phyloP scores from a whole-genome alignment of 2,888 invertebrate species.

The Ophraella communa region DNA sequence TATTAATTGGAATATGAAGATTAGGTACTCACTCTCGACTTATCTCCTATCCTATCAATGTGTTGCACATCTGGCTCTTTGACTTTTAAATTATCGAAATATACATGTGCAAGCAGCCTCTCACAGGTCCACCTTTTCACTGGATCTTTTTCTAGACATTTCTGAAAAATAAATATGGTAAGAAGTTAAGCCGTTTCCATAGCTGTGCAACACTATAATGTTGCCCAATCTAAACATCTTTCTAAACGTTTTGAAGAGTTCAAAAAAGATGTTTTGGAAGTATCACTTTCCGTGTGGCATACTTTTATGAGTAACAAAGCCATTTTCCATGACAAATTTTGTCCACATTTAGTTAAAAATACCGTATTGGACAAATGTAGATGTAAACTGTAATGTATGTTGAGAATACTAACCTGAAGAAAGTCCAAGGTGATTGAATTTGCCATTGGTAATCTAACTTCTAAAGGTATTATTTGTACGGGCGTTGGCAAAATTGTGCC shows the following conservation, averaged over 20 bases:
- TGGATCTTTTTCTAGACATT: conserved; percentile 96
- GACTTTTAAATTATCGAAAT: conserved; percentile 89
- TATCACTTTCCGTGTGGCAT: too few relatives aligned
- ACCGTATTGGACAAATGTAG: too few relatives aligned
- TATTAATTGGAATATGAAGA: too few relatives aligned
- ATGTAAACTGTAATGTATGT: too few relatives aligned
- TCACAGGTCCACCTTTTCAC: conserved; percentile 90
- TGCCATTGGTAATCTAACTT: conserved; percentile 82
- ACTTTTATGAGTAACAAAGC: too few relatives aligned
- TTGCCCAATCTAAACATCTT: too few relatives aligned
- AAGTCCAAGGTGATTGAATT: conserved; percentile 80
- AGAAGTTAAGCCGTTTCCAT: too few relatives aligned
- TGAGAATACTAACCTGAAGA: conserved; percentile 79
- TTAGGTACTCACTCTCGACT: conserved; percentile 67
- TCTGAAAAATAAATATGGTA: conserved; percentile 70
- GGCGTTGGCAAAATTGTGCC: conserved; percentile 94
- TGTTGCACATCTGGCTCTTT: conserved; percentile 73
- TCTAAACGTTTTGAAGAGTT: too few relatives aligned
- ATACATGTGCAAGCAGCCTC: conserved; percentile 85
- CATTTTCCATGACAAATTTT: too few relatives aligned
- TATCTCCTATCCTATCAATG: conserved; percentile 67
- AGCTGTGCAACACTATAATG: too few relatives aligned
- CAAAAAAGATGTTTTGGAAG: too few relatives aligned
- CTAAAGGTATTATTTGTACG: conserved; percentile 82
- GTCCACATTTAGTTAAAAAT: too few relatives aligned